phyloP scores from a whole-genome alignment of 2,888 invertebrate species.

The Cataglyphis cursor region DNA sequence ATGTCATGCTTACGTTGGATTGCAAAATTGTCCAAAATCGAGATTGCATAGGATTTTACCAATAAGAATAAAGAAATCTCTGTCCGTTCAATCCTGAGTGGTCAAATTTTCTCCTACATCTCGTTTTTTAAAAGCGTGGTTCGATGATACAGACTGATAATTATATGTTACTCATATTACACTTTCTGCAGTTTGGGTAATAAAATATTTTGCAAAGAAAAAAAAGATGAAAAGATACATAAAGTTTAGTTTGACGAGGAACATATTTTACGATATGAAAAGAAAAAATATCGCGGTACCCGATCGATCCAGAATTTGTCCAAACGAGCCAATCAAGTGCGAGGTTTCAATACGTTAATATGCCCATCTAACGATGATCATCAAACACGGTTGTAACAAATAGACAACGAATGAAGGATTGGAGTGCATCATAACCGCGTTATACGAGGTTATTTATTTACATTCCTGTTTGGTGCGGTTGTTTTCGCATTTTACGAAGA shows the following conservation, averaged over 20 bases:
- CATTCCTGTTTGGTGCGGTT: neutral
- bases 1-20: neutral
- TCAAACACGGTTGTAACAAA: neutral
- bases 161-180: too few species aligned
- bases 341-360: neutral
- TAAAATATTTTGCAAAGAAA: neutral
- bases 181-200: too few species aligned
- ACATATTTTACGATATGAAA: neutral
- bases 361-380: neutral
- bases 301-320: neutral
- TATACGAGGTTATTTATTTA: constrained; percentile 2
- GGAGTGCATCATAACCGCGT: neutral
- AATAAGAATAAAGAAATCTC: neutral
- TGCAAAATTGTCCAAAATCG: neutral
- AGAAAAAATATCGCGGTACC: neutral
- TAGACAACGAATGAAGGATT: neutral
- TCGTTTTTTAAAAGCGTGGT: too few species aligned
- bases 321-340: neutral
- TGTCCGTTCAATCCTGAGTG: neutral
- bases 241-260: neutral
- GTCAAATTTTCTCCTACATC: neutral
- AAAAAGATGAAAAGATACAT: too few species aligned
- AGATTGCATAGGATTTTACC: neutral
- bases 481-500: neutral
- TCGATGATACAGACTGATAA: too few species aligned